Conservation (phyloP, 2,797 vertebrate genomes). For the Eospalax fontanierii region DNA sequence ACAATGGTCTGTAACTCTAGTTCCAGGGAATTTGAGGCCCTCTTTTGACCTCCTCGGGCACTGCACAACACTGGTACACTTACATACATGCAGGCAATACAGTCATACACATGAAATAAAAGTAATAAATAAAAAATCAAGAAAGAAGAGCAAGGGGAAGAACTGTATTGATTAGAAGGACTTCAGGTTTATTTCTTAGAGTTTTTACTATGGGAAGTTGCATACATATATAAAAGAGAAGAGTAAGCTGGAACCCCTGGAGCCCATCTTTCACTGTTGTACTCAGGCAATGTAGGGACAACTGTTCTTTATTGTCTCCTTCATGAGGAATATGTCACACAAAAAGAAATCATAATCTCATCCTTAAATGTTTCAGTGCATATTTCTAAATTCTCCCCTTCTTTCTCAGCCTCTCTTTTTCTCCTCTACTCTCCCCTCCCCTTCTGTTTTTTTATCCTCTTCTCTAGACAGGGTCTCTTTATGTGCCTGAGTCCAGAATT, state of each 20-base stretch:
- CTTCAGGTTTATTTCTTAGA: conserved; percentile 8
- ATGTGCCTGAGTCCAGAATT: background rate
- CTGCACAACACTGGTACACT: too few relatives aligned
- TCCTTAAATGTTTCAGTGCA: background rate
- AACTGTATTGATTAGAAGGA: conserved; percentile 3
- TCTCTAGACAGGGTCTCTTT: background rate
- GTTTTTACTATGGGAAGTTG: conserved; percentile 20
- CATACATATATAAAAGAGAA: conserved; percentile 15
- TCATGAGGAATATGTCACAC: background rate
- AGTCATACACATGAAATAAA: too few relatives aligned
- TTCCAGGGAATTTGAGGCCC: too few relatives aligned
- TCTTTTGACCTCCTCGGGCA: too few relatives aligned
- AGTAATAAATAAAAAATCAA: too few relatives aligned
- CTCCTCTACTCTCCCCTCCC: too few relatives aligned
- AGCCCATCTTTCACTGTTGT: background rate
- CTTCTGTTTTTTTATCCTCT: too few relatives aligned
- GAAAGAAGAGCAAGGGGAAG: conserved; percentile 23
- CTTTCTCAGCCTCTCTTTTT: too few relatives aligned
- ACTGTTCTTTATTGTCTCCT: background rate
- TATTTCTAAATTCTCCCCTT: too few relatives aligned
- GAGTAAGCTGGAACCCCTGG: accelerated
- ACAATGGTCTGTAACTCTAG: too few relatives aligned
- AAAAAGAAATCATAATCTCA: background rate
- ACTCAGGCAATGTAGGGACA: background rate
- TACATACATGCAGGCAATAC: too few relatives aligned